Evolutionary conservation across 2,113 vertebrate species (phyloP), one percentile per base, ranked within the genome.

Genomic region (Engystomops pustulosus): DNA sequence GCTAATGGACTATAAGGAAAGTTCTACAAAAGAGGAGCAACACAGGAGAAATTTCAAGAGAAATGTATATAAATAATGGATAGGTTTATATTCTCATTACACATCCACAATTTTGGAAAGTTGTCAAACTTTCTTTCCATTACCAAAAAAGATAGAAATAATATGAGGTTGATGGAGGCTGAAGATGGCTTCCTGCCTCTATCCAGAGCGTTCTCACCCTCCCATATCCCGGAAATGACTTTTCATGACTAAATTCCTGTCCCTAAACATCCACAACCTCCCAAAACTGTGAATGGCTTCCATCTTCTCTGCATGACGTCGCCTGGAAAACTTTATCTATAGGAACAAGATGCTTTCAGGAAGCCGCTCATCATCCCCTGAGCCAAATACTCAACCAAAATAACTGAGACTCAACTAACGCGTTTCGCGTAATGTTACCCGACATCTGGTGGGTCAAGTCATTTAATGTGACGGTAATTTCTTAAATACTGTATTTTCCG

Each of bases 211-310:
- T 45, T 38, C 30, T 44, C 58, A 18, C 23, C 55, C 77, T 30
- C 58, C 77, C 55, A 65, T n/a, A 27, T 67, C 55, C 77, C 36
- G 41, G 77, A 79, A 65, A 79, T 65, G 23, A 78, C 75, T 60
- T 60, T 36, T 14, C 3, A 60, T 34, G 7, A 58, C 11, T 44
- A 53, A 44, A 53, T 82, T 82, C 80, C 68, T 72, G 49, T 81
- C 20, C 67, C 69, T 36, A 55, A 74, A 72, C 30, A 72, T 44
- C 68, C 80, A 44, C 30, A 15, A 15, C 32, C 12, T 55, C 49
- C 68, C n/a, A 58, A 25, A 44, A 9, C 79, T 6, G 30, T 71
- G 65, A 71, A 71, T 71, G 67, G 69, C 79, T 69, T 68, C 67
- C 47, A 81, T 12, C 17, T 38, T 38, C 65, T 18, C 30, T 55